phyloP scores from a whole-genome alignment of 1,140 invertebrate species.

The Adelges cooleyi region DNA sequence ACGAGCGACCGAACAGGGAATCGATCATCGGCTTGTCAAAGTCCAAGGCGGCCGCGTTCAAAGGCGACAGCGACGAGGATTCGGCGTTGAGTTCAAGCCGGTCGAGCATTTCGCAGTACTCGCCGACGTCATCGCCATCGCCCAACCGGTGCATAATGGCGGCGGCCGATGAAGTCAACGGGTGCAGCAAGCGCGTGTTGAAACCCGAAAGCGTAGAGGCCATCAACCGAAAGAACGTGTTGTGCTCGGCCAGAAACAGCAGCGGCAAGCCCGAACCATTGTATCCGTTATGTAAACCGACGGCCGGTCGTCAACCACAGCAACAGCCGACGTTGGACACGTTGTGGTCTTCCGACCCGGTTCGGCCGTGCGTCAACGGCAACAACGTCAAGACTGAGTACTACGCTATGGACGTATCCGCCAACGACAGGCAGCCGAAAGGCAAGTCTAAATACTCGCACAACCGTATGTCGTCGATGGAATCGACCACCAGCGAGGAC shows the following conservation, averaged over 20 bases:
- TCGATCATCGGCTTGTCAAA: background rate
- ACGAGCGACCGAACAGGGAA: background rate
- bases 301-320: background rate
- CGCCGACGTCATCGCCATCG: conserved; percentile 47
- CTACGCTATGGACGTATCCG: too few relatives aligned
- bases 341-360: background rate
- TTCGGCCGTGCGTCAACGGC: background rate
- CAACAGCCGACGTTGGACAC: background rate
- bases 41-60: conserved; percentile 31
- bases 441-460: conserved; percentile 33
- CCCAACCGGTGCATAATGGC: conserved; percentile 44
- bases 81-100: conserved; percentile 69
- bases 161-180: conserved; percentile 42
- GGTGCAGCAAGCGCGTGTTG: conserved; percentile 48
- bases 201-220: conserved; percentile 67
- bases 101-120: conserved; percentile 56
- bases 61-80: conserved; percentile 71
- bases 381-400: conserved; percentile 19
- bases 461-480: conserved; percentile 41
- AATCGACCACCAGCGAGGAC: conserved; percentile 43
- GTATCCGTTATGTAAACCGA: background rate
- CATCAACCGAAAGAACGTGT: conserved; percentile 72
- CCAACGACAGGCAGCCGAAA: background rate
- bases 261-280: conserved; percentile 47
- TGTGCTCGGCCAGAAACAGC: conserved; percentile 71